Evolutionary conservation across 2,888 invertebrate genomes (phyloP), one percentile per base, ranked within the genome.

Genomic region (Pollenia angustigena): DNA sequence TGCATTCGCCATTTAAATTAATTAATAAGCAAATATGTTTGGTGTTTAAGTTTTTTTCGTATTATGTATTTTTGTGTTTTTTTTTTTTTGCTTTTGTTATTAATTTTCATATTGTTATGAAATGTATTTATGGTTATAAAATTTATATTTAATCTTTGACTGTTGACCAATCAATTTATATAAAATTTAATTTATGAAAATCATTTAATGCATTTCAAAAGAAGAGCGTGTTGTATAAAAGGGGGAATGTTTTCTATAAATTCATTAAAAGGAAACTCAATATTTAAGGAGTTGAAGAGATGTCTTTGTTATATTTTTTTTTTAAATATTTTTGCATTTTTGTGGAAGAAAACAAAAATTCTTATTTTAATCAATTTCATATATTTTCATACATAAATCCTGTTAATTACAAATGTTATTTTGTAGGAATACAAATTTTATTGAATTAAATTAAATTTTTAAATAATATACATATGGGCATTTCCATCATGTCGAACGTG

Each of bases 121-220:
- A 71, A 71, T 76, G 42, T 50, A 64, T 80, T 69, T 48, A 58
- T 69, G 69, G 62, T 60, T 58, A 54, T 52, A 62, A 69, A 80
- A 56, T 64, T 71, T 62, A 69, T 85, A 50, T 76, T 75, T 71
- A 80, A 71, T 69, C 75, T 75, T 50, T 75, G 80, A 71, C 79
- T 74, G 18, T 74, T 78, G 52, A 58, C 58, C 84, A 68, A 84
- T 79, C 58, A 74, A 52, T 74, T 74, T 56, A 56, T 52, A 50
- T 23, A 58, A 56, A 56, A 58, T 52, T 48, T 44, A n/a, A 69
- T 48, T 69, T 60, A 32, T 50, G 23, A 60, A 58, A 42, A 56
- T 60, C 54, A 68, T 69, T 76, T 62, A 69, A 76, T 40, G 42
- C 18, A 32, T 11, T 1, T 12, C 32, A 32, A 32, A 32, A 6